These are phyloP conservation scores for Pycnonotus jocosus DNA, from an alignment of 2,113 vertebrate species.

Conservation along the genomic window DNA sequence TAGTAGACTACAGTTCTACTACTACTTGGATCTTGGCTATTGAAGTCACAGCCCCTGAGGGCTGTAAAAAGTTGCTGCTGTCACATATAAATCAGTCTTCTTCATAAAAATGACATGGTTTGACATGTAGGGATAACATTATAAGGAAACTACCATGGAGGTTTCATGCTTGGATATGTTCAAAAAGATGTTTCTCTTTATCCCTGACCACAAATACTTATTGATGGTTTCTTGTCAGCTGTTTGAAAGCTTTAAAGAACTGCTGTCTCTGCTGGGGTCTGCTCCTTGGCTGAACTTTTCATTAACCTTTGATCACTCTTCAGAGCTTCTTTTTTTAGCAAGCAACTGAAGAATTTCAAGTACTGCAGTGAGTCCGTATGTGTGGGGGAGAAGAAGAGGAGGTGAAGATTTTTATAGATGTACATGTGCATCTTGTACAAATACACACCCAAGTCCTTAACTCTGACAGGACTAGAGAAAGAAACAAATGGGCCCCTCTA, in stretches of 20 bases:
- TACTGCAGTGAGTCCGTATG: background rate
- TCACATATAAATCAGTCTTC: conserved; percentile 34
- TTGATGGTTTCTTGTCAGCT: conserved; percentile 56
- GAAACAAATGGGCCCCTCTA: background rate
- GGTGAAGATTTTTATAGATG: background rate
- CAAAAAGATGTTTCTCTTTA: conserved; percentile 57
- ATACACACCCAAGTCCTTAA: background rate
- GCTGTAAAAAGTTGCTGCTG: conserved; percentile 23
- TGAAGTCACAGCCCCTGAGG: conserved; percentile 27
- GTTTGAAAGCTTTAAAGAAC: conserved; percentile 35
- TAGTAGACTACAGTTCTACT: background rate
- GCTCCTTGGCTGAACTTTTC: conserved; percentile 40
- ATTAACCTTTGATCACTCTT: conserved; percentile 50
- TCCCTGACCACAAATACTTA: conserved; percentile 51
- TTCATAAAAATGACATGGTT: conserved; percentile 34
- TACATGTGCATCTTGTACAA: background rate
- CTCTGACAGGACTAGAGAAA: background rate
- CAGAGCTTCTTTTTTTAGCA: background rate
- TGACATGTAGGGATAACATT: conserved; percentile 24
- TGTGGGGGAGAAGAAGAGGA: background rate
- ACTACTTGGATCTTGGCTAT: background rate
- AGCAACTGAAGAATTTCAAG: background rate
- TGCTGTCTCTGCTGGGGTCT: conserved; percentile 36
- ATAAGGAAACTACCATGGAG: conserved; percentile 38
- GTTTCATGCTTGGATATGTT: conserved; percentile 47